phyloP scores from a whole-genome alignment of 1,140 invertebrate genomes.

The Acromyrmex heyeri region DNA sequence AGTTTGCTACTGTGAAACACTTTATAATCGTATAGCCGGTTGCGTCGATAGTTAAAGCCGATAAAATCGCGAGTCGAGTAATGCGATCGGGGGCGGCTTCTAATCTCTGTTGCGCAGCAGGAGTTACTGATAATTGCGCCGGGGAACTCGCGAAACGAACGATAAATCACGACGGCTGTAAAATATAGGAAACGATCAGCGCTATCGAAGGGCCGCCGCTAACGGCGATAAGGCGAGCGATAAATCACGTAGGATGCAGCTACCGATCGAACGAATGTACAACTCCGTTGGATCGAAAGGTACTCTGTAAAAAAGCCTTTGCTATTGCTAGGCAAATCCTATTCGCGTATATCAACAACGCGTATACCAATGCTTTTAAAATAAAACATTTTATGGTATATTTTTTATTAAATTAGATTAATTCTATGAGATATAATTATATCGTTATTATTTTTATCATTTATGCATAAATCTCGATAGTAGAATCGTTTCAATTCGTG shows the following conservation, averaged over 20 bases:
- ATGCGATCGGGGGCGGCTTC: constrained; percentile 70
- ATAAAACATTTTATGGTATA: not conserved
- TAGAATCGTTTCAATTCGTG: not conserved
- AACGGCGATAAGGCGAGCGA: constrained; percentile 74
- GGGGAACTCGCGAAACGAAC: constrained; percentile 74
- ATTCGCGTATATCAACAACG: not conserved
- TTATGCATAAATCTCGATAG: not conserved
- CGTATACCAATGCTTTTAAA: constrained; percentile 4
- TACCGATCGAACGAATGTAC: constrained; percentile 72
- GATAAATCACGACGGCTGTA: constrained; percentile 76
- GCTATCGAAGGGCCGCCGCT: constrained; percentile 75
- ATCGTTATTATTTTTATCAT: constrained; percentile 11
- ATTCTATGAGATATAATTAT: not conserved
- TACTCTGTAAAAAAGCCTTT: constrained; percentile 54
- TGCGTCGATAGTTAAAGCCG: constrained; percentile 65
- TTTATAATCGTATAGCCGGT: constrained; percentile 58
- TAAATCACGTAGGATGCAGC: constrained; percentile 75
- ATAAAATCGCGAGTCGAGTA: constrained; percentile 67
- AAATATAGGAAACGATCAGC: constrained; percentile 78
- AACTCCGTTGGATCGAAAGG: constrained; percentile 50
- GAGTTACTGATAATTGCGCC: constrained; percentile 76
- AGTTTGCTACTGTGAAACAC: constrained; percentile 33
- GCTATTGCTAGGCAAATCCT: constrained; percentile 55
- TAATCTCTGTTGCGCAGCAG: constrained; percentile 74
- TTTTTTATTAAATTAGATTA: not conserved